A percentile compares a stretch with the other conserved stretches of the same genome.
Evolutionary conservation across 2,888 invertebrate genomes (phyloP).

Genomic region (Aphidoletes aphidimyza): DNA sequence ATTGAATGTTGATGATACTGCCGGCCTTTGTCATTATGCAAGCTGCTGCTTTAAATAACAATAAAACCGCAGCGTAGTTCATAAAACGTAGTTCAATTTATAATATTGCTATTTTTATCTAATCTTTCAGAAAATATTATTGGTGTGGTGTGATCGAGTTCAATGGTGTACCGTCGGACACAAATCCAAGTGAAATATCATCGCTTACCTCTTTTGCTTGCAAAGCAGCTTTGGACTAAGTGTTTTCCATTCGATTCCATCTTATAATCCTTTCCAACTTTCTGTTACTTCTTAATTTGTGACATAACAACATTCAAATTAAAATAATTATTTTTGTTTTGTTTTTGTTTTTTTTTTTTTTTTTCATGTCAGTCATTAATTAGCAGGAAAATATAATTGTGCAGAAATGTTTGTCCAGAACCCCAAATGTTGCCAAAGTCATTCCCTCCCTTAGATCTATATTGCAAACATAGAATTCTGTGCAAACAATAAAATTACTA

Average conservation of each 20-base stretch:
- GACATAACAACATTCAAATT: neutral
- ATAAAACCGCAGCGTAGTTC: too few species aligned
- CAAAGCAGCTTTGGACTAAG: conserved; percentile 84
- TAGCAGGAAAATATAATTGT: neutral
- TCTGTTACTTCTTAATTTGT: neutral
- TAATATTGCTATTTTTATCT: too few species aligned
- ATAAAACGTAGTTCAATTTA: too few species aligned
- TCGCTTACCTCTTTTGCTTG: conserved; percentile 87
- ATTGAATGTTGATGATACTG: too few species aligned
- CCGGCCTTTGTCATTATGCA: too few species aligned
- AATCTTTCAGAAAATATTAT: conserved; percentile 70
- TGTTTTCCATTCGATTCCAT: conserved; percentile 39
- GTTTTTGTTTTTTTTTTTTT: neutral
- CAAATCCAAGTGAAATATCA: conserved; percentile 84
- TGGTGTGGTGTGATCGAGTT: conserved; percentile 91
- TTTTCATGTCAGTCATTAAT: too few species aligned
- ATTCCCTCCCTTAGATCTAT: too few species aligned
- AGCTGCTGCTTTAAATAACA: too few species aligned
- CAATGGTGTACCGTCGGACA: conserved; percentile 82
- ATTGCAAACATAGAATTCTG: too few species aligned
- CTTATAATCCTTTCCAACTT: neutral
- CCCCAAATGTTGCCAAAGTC: too few species aligned
- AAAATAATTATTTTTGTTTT: neutral
- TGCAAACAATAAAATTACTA: too few species aligned
- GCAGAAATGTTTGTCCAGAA: too few species aligned